A percentile compares a stretch with the other conserved stretches of the same genome.
Conservation (phyloP, 2,113 vertebrate genomes). For the Atrichornis clamosus region DNA sequence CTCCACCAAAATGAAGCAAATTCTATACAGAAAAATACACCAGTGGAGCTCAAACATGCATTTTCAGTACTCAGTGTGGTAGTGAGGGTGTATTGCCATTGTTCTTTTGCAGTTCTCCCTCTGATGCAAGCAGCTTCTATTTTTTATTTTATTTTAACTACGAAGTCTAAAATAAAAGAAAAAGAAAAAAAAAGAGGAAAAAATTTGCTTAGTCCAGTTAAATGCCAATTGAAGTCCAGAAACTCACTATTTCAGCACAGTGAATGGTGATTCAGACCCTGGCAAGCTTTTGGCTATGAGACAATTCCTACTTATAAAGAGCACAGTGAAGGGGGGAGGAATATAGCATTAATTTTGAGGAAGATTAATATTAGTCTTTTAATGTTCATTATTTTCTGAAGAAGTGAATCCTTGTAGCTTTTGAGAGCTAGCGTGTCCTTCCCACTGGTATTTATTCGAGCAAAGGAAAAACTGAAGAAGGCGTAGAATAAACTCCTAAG, state of each 20-base stretch:
- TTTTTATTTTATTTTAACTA: conserved; percentile 8
- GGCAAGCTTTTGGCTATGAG: conserved; percentile 58
- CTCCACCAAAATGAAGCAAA: not conserved
- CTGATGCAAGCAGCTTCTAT: not conserved
- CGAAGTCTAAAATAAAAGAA: conserved; percentile 2
- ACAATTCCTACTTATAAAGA: conserved; percentile 67
- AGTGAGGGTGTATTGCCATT: not conserved
- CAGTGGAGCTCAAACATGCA: not conserved
- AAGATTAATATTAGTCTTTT: conserved; percentile 49
- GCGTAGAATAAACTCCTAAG: conserved; percentile 68
- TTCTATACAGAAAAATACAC: not conserved
- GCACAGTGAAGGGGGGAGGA: not conserved
- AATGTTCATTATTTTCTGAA: conserved; percentile 22
- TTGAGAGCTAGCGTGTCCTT: conserved; percentile 28
- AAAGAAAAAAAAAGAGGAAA: not conserved
- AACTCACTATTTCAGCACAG: conserved; percentile 57
- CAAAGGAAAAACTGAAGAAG: conserved; percentile 43
- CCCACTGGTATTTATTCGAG: conserved; percentile 44
- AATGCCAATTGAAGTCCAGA: conserved; percentile 45
- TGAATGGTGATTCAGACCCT: conserved; percentile 64
- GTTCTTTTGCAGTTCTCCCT: conserved; percentile 9
- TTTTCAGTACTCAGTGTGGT: not conserved
- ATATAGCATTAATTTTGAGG: conserved; percentile 52
- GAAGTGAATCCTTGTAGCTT: conserved; percentile 35
- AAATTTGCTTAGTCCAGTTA: not conserved